phyloP scores from a whole-genome alignment of 2,113 vertebrate species.

The Melanerpes formicivorus region DNA sequence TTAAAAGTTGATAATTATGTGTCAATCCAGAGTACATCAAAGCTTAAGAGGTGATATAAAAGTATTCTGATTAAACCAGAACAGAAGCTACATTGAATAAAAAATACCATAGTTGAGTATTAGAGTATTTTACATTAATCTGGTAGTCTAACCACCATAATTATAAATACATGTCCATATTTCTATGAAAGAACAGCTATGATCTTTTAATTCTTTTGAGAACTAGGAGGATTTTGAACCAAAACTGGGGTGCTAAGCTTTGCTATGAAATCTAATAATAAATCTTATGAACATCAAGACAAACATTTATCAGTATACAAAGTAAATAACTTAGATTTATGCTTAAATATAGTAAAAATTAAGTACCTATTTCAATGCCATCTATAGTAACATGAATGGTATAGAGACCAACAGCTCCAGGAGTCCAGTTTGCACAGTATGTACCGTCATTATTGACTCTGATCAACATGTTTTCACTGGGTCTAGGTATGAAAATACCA shows the following conservation, averaged over 20 bases:
- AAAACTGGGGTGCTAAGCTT: neutral
- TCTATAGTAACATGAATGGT: conserved; percentile 98
- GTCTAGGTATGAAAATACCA: conserved; percentile 76
- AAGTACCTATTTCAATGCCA: conserved; percentile 96
- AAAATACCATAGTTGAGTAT: neutral
- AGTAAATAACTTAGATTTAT: neutral
- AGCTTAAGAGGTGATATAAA: neutral
- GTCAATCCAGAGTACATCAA: neutral
- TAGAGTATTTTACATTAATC: neutral
- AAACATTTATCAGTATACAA: neutral
- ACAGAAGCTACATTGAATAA: neutral
- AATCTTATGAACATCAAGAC: neutral
- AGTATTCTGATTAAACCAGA: neutral
- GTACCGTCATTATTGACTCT: conserved; percentile 98
- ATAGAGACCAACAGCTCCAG: conserved; percentile 96
- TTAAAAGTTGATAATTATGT: neutral
- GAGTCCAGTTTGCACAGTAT: conserved; percentile 99
- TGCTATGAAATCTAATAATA: neutral
- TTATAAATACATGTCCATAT: neutral
- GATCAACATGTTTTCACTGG: conserved; percentile 99
- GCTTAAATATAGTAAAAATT: neutral
- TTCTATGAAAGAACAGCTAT: neutral
- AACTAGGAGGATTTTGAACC: neutral
- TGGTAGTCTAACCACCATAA: neutral
- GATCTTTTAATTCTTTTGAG: neutral